phyloP scores from a whole-genome alignment of 2,797 vertebrate species.

The Tadarida brasiliensis region DNA sequence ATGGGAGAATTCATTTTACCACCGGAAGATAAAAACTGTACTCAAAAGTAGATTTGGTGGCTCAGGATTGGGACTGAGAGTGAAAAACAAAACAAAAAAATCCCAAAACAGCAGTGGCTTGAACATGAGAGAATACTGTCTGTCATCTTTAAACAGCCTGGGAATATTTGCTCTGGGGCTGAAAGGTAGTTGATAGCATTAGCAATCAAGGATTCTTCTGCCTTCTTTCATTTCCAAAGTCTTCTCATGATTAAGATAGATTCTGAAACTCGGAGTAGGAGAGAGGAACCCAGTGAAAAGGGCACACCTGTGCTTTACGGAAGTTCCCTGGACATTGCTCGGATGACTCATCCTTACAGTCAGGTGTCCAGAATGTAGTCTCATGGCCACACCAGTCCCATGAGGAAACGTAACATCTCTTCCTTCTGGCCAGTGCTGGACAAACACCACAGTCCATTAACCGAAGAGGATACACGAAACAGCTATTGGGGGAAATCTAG shows the following conservation, averaged over 20 bases:
- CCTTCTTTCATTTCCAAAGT: too few relatives aligned
- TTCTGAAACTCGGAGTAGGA: background rate
- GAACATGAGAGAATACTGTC: too few relatives aligned
- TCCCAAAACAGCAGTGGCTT: too few relatives aligned
- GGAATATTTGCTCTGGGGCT: too few relatives aligned
- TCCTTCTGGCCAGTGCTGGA: too few relatives aligned
- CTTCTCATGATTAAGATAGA: background rate
- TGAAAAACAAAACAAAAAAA: background rate
- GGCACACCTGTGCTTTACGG: accelerated
- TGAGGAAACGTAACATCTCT: accelerated
- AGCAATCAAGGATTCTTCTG: too few relatives aligned
- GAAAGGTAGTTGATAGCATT: accelerated
- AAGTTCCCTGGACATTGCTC: accelerated
- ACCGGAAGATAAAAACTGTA: background rate
- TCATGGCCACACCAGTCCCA: accelerated
- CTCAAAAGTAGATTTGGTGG: background rate
- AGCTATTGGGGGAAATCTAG: accelerated
- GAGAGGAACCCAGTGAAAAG: background rate
- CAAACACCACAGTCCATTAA: background rate
- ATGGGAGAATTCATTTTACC: background rate
- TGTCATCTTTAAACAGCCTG: too few relatives aligned
- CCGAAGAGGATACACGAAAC: accelerated
- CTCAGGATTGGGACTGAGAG: too few relatives aligned
- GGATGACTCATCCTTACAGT: too few relatives aligned
- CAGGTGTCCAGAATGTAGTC: accelerated